Base-by-base conservation (phyloP, 1,140 invertebrate species). In the Piezodorus guildinii region DNA sequence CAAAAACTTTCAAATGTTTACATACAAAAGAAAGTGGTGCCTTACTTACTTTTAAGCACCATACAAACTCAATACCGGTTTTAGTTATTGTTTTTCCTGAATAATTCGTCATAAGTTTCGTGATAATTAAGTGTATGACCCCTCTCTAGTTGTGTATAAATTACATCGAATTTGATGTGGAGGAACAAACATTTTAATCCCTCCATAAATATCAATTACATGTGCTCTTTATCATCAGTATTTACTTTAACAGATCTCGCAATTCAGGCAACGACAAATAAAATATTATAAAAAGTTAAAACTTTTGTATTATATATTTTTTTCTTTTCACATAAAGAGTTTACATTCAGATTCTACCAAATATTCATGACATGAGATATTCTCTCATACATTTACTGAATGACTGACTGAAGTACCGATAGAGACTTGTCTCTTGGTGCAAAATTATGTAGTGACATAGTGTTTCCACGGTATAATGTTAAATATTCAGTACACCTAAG, bases 61-160 rank as follows among this genome's bases (percentile, higher is more conserved):
- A 46, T 46, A 19, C 4, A 46, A 46, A 46, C 45, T 46, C 45
- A 46, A 46, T 46, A 46, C 45, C 45, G 45, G 45, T 15, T 46
- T 46, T 46, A n/a, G 15, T 46, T 46, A n/a, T 46, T 46, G 27
- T 30, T 46, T n/a, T 46, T 46, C 17, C 45, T 46, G 45, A 46
- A 46, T n/a, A 19, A 52, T 14, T 52, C 51, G 51, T 52, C 51
- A 46, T 52, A 52, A 19, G 19, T 52, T 52, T 52, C 51, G 51
- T 52, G 51, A 52, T 19, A 19, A n/a, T 19, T 52, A 52, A 52
- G 19, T 23, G 19, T 52, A 52, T 52, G 51, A 21, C 51, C 51
- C 51, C 51, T 52, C 51, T 52, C 51, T 52, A 52, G 19, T 52
- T 52, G 51, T 52, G 51, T n/a, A 19, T 46, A 3, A 30, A 30